A percentile compares a stretch with the other conserved stretches of the same genome.
Evolutionary conservation across 2,113 vertebrate genomes (phyloP).

Genomic region (Nycticryphes semicollaris): DNA sequence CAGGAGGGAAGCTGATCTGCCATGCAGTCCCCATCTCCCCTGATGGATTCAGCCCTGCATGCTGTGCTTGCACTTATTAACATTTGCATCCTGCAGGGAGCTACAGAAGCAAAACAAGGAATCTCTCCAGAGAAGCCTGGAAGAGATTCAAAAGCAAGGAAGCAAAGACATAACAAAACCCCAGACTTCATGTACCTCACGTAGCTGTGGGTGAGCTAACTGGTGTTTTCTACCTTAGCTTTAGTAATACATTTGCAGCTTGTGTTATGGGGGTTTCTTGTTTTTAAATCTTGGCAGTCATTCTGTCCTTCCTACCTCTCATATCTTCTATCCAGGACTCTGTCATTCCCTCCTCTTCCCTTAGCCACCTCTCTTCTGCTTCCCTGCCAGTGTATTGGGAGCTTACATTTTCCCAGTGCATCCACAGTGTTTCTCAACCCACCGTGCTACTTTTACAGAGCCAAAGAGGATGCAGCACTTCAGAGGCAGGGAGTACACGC

Average conservation of each 20-base stretch:
- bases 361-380: neutral
- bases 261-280: neutral
- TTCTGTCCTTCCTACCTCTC: neutral
- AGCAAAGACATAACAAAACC: neutral
- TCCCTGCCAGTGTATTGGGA: neutral
- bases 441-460: neutral
- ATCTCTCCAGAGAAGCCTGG: neutral
- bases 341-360: neutral
- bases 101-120: conserved; percentile 24
- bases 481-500: neutral
- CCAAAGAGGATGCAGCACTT: neutral
- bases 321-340: neutral
- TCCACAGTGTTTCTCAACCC: neutral
- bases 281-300: neutral
- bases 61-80: neutral
- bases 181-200: neutral
- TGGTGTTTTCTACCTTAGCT: neutral
- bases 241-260: neutral
- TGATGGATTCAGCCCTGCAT: neutral
- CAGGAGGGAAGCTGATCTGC: neutral
- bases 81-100: conserved; percentile 14
- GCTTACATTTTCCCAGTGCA: neutral
- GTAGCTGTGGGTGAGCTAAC: neutral
- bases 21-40: neutral
- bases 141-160: neutral